Base-by-base conservation (phyloP, 2,113 vertebrate species). In the Anthoscopus minutus region DNA sequence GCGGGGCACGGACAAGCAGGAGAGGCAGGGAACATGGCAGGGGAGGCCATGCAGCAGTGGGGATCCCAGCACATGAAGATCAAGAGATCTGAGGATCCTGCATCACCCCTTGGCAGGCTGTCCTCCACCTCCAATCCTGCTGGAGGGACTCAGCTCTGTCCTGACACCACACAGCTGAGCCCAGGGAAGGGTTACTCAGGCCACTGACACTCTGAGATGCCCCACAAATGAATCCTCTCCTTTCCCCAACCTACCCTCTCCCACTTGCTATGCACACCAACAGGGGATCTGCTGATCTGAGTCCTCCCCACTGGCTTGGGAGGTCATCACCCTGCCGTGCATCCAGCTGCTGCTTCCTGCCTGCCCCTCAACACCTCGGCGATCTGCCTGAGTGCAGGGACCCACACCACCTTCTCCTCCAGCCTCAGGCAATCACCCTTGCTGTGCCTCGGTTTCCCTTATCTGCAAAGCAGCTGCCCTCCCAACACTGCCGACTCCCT, bases 401-500 rank as follows among this genome's bases (percentile, higher is more conserved):
- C 15, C 24, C 20, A 10, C 13, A 38, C 73, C 11, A 6, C 18
- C 27, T 71, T 92, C 42, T 70, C 53, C 50, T 80, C 30, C 4
- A 4, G 20, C 73, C n/a, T 81, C 4, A 1, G 56, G 37, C 45
- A 13, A 17, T 57, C 31, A 53, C 24, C 18, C 15, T 83, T 73
- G 45, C 15, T 0, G 0, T 88, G 72, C 86, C 93, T 88, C 86
- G 53, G 76, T 92, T 93, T 95, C n/a, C 48, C 74, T 40, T 65
- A 40, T 37, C 50, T 45, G 79, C 72, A 65, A 37, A 94, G 69
- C 47, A 62, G 57, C 35, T 67, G 51, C 21, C 27, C 45, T 71
- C 31, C 53, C 31, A 0, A 1, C 33, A 23, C 24, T 23, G 37
- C 33, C 0, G 0, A 25, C 72, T 80, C 62, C n/a, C 31, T 69